Percentiles rank a stretch among this genome's conserved stretches.
These are phyloP conservation scores for Sarcophaga variegata DNA, from an alignment of 2,888 invertebrate species.

Conservation along the genomic window DNA sequence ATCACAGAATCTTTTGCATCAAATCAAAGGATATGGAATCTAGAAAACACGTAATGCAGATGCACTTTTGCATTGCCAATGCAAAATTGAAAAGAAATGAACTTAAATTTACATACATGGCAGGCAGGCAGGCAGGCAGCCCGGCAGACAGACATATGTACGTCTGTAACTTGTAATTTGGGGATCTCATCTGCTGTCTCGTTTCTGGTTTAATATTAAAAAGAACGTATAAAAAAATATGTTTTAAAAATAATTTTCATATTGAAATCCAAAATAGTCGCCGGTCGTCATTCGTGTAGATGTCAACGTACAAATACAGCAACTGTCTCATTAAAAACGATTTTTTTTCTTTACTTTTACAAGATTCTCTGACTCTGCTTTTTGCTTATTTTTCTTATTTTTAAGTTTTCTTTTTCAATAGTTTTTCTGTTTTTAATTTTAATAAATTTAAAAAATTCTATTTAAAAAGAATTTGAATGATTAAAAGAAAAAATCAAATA, in stretches of 20 bases:
- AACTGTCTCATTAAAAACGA: constrained; percentile 68
- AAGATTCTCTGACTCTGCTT: constrained; percentile 17
- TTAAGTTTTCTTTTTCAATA: background rate
- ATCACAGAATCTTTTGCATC: constrained; percentile 11
- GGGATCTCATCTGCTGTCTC: constrained; percentile 43
- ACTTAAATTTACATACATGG: background rate
- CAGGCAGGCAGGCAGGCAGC: background rate
- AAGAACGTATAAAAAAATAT: background rate
- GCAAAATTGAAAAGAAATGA: background rate
- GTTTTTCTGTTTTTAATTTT: background rate
- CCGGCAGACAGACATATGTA: background rate
- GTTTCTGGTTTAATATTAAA: constrained; percentile 18
- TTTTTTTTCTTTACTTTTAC: constrained; percentile 26
- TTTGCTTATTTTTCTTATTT: background rate
- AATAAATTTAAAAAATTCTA: constrained; percentile 9
- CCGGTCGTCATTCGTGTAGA: constrained; percentile 46
- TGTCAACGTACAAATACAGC: constrained; percentile 66
- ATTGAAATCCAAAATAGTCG: constrained; percentile 45
- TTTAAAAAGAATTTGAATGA: background rate
- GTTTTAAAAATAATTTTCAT: constrained; percentile 55
- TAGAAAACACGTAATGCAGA: background rate
- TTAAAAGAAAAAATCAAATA: background rate
- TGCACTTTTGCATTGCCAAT: background rate
- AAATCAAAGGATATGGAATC: constrained; percentile 57
- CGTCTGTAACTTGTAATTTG: background rate